These are phyloP conservation scores for Hyposoter didymator DNA, from an alignment of 2,888 invertebrate species.

Conservation along the genomic window DNA sequence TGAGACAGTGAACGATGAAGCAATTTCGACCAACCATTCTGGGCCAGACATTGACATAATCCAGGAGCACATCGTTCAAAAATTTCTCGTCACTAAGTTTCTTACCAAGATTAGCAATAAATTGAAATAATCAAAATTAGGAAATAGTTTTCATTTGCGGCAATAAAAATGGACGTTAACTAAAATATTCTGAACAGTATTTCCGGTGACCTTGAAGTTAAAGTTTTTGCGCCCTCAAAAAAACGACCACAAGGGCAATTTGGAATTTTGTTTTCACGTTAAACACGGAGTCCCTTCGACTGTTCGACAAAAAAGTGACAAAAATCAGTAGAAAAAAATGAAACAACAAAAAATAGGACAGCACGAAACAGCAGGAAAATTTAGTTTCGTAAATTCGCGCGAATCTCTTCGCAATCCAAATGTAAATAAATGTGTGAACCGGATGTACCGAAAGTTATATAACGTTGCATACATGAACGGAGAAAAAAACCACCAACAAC, in stretches of 20 bases:
- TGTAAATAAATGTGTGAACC: conserved; percentile 41
- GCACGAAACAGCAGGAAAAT: not conserved
- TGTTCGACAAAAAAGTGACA: not conserved
- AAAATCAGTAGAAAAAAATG: not conserved
- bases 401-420: conserved; percentile 28
- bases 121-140: not conserved
- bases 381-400: conserved; percentile 46
- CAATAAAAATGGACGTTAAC: not conserved
- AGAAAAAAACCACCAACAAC: conserved; percentile 75
- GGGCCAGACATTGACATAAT: too few relatives aligned
- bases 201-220: not conserved
- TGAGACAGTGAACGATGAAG: too few relatives aligned
- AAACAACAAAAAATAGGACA: not conserved
- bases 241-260: not conserved
- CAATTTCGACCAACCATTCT: too few relatives aligned
- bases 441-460: conserved; percentile 70
- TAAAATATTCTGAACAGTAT: not conserved
- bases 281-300: not conserved
- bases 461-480: conserved; percentile 73
- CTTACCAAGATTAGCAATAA: not conserved
- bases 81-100: too few relatives aligned
- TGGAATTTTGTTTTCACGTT: not conserved
- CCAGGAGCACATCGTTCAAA: too few relatives aligned
- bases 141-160: not conserved
- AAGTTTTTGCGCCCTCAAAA: not conserved